Evolutionary conservation across 2,888 invertebrate species (phyloP), one percentile per base, ranked within the genome.

Genomic region (Hyposoter didymator): DNA sequence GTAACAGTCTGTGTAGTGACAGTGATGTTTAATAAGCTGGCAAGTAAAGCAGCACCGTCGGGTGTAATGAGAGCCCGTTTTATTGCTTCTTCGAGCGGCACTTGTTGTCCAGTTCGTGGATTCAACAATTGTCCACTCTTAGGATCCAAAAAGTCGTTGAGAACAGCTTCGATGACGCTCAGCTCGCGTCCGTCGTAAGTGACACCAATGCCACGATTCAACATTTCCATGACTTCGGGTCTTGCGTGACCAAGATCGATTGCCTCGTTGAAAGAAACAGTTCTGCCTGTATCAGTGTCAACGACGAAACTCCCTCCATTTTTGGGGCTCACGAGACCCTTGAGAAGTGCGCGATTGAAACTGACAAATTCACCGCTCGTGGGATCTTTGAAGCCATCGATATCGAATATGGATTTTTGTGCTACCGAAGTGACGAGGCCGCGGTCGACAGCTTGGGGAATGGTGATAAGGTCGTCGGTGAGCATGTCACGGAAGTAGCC

Each of bases 351-450:
- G 84, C 96, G 95, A 94, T 98, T 98, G 90, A 98, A 97, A 88
- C 97, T 97, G 90, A 98, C 95, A 92, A 97, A 97, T 92, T 97
- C 97, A 52, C 96, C 96, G 73, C 97, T 97, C 90, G 96, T 95
- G 0, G 97, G 96, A 94, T 98, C 97, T 92, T 97, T 97, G 92
- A 98, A 97, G 79, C 97, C 98, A 90, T 98, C 98, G 85, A 99
- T 98, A 93, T 98, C 97, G 92, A 99, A 99, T 89, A 99, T 97
- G 1, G 98, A 97, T 93, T 97, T 97, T 92, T 97, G 97, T 6
- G 97, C 96, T 28, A 98, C 97, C 0, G 98, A 98, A 39, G 97
- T 97, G 82, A 99, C 97, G 67, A 98, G 95, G 87, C 99, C 99
- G 84, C 97, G 96, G 91, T 97, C 97, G 19, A 98, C 98, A 0